Conservation (phyloP, 2,113 vertebrate genomes). For the Zeus faber region DNA sequence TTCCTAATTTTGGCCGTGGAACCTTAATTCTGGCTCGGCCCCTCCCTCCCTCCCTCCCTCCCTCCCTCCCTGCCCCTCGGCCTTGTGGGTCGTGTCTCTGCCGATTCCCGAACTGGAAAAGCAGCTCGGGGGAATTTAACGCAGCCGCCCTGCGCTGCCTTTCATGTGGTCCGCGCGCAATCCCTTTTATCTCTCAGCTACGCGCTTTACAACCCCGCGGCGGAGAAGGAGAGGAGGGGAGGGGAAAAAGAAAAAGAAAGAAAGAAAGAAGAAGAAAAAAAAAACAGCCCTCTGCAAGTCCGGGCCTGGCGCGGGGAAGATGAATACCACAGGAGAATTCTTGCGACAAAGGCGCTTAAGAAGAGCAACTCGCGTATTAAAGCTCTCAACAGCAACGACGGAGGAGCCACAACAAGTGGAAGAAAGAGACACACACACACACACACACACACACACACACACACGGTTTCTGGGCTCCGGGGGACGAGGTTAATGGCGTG, state of each 20-base stretch:
- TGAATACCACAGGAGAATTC: conserved; percentile 66
- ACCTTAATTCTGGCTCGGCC: conserved; percentile 37
- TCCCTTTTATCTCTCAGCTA: conserved; percentile 71
- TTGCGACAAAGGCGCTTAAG: conserved; percentile 57
- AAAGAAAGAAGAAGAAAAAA: neutral
- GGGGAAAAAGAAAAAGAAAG: conserved; percentile 3
- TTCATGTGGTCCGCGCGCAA: conserved; percentile 70
- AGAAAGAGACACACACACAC: no score
- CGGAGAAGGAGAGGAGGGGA: conserved; percentile 30
- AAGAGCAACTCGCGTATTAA: conserved; percentile 38
- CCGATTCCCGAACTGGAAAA: conserved; percentile 67
- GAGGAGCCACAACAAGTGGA: no score
- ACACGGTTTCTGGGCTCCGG: conserved; percentile 16
- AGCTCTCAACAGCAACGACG: conserved; percentile 23
- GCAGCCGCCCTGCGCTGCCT: conserved; percentile 61
- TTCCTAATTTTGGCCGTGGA: conserved; percentile 40
- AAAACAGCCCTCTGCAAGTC: conserved; percentile 56
- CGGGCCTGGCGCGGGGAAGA: conserved; percentile 57
- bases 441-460: no score
- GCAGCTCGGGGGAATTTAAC: conserved; percentile 70
- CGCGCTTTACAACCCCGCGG: conserved; percentile 58
- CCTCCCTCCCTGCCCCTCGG: conserved; percentile 60
- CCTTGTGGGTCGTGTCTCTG: conserved; percentile 59
- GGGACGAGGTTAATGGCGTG: conserved; percentile 32
- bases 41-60: conserved; percentile 6